These are phyloP conservation scores for Ciona savignyi DNA, from an alignment of 23 tunicate species.

Conservation along the genomic window DNA sequence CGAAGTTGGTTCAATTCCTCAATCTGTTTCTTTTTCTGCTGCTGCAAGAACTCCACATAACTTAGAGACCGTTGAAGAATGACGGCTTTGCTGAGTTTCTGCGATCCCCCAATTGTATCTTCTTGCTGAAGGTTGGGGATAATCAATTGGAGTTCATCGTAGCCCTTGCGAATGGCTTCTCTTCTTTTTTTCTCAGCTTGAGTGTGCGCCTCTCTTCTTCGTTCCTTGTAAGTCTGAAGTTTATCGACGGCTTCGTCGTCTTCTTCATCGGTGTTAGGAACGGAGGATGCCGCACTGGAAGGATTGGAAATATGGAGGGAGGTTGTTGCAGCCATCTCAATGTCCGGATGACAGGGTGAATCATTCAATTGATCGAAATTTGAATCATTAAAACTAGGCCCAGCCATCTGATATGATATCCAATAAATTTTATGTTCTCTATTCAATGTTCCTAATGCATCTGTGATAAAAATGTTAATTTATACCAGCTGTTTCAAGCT, in stretches of 20 bases:
- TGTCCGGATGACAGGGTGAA: constrained; percentile 19
- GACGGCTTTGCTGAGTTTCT: constrained; percentile 81
- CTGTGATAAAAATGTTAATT: too few relatives aligned
- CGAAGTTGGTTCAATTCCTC: constrained; percentile 57
- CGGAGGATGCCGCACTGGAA: constrained; percentile 92
- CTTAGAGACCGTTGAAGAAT: constrained; percentile 59
- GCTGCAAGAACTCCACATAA: constrained; percentile 70
- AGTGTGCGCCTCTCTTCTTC: constrained; percentile 93
- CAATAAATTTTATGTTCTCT: too few relatives aligned
- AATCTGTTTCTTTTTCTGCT: constrained; percentile 69
- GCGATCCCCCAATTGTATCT: constrained; percentile 38
- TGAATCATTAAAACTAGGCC: constrained; percentile 20
- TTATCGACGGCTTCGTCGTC: constrained; percentile 44
- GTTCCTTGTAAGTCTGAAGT: constrained; percentile 48
- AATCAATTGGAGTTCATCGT: constrained; percentile 64
- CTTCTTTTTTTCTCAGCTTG: constrained; percentile 92
- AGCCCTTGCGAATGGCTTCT: constrained; percentile 87
- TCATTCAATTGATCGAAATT: constrained; percentile 34
- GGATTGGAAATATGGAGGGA: constrained; percentile 57
- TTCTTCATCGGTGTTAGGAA: constrained; percentile 92
- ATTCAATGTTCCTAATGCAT: too few relatives aligned
- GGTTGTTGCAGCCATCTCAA: constrained; percentile 25
- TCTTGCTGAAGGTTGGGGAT: constrained; percentile 42
- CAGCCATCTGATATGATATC: constrained; percentile 17
- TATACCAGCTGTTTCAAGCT: too few relatives aligned